Evolutionary conservation across 1,140 invertebrate species (phyloP).

Genomic region (Akabosia matsudoensis): DNA sequence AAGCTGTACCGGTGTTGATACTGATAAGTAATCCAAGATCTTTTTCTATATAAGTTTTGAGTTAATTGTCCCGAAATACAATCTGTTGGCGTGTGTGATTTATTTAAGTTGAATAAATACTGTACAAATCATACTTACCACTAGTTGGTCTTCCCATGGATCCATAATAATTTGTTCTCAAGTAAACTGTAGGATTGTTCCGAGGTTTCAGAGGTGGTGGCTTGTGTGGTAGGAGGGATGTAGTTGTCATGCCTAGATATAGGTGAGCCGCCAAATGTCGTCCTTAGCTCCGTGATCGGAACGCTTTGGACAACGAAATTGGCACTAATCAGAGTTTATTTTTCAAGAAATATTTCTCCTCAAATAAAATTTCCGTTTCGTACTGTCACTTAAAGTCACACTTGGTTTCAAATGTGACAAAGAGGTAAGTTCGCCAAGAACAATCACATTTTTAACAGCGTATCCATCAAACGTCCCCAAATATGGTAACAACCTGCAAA

Average conservation of each 20-base stretch:
- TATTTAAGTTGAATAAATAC: neutral
- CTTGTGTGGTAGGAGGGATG: conserved; percentile 10
- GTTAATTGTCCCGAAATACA: neutral
- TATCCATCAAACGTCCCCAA: too few species aligned
- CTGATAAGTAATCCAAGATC: neutral
- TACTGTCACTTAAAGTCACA: too few species aligned
- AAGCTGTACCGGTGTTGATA: neutral
- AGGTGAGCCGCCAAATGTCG: neutral
- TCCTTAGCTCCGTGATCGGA: neutral
- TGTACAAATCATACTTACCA: neutral
- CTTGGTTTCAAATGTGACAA: too few species aligned
- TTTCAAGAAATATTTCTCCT: too few species aligned
- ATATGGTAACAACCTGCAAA: too few species aligned
- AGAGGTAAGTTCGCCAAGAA: too few species aligned
- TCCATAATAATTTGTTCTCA: conserved; percentile 6
- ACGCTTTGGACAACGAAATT: neutral
- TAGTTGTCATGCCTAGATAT: neutral
- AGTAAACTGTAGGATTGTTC: neutral
- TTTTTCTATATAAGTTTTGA: neutral
- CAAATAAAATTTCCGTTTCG: too few species aligned
- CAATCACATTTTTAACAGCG: too few species aligned
- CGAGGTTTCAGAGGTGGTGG: neutral
- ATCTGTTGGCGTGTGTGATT: neutral
- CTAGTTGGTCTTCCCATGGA: neutral
- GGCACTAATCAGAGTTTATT: too few species aligned